These are phyloP conservation scores for Porites cylindrica DNA, from an alignment of 92 coral and sea anemone genomes.

Conservation along the genomic window DNA sequence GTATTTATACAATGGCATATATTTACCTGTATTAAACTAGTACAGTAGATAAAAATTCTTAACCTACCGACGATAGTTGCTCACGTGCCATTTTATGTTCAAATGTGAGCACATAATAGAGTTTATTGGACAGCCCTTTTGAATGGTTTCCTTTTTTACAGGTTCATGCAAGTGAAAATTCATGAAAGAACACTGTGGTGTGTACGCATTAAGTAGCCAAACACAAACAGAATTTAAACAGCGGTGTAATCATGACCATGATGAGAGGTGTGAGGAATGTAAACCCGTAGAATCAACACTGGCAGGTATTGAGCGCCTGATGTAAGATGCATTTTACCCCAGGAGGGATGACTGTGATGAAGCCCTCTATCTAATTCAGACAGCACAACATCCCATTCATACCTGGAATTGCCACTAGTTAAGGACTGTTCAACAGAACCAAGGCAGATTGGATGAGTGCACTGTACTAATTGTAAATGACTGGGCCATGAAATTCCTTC, in stretches of 20 bases:
- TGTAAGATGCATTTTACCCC: constrained; percentile 6
- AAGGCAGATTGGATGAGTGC: constrained; percentile 28
- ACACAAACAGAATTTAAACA: neutral
- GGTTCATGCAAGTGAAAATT: neutral
- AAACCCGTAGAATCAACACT: neutral
- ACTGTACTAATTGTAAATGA: constrained; percentile 32
- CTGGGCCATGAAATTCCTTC: constrained; percentile 56
- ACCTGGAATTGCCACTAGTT: neutral
- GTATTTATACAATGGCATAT: too few relatives aligned
- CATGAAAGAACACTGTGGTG: neutral
- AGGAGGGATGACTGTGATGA: constrained; percentile 34
- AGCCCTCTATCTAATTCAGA: neutral
- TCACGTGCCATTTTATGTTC: too few relatives aligned
- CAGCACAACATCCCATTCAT: neutral
- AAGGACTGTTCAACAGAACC: constrained; percentile 38
- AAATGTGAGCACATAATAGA: too few relatives aligned
- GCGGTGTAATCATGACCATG: neutral
- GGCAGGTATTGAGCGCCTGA: neutral
- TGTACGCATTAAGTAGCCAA: neutral
- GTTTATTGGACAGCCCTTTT: too few relatives aligned
- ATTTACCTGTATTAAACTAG: too few relatives aligned
- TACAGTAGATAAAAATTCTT: too few relatives aligned
- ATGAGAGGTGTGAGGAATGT: constrained; percentile 10
- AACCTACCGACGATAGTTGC: too few relatives aligned
- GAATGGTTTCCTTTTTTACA: too few relatives aligned